Evolutionary conservation across 2,113 vertebrate genomes (phyloP), one percentile per base, ranked within the genome.

Genomic region (Nibea albiflora): DNA sequence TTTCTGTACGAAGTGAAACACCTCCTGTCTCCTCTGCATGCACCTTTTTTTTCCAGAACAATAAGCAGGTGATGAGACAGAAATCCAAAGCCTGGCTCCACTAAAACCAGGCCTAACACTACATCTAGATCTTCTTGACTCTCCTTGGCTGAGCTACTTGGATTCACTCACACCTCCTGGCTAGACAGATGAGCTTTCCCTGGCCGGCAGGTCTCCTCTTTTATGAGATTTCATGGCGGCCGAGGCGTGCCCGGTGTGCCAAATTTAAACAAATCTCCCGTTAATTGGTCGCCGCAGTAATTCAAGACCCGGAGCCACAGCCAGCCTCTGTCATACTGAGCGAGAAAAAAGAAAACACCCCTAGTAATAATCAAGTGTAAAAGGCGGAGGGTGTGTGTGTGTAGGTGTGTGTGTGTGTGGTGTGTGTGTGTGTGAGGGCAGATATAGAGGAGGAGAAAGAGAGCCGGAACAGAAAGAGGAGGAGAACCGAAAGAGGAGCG

Each of bases 231-330:
- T 96, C 95, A 94, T 93, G 94, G 91, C 94, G 94, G 89, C 67
- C 50, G 88, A 95, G 95, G 94, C 95, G 95, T 94, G 95, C 92
- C 93, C 92, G 88, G 87, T 92, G 93, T 93, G 93, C 95, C 94
- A 95, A 94, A 96, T 96, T 97, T 96, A 97, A 96, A 97, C 95
- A 96, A 96, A 97, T 97, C 95, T 96, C 85, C 86, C 92, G 93
- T 96, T 98, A 98, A 98, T 97, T 97, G 96, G 95, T 96, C 95
- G 93, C 95, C 88, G 95, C 95, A 96, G 95, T 97, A 96, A 96
- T 95, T 97, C 94, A 96, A 96, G 94, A 96, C 93, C 95, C 91
- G 91, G 53, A 95, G 96, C 95, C 95, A 94, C 60, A 67, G 92
- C 94, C 92, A 95, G 93, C 94, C 94, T 26, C 77, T 71, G 95